Evolutionary conservation across 2,113 vertebrate species (phyloP), one percentile per base, ranked within the genome.

Genomic region (Engraulis encrasicolus): DNA sequence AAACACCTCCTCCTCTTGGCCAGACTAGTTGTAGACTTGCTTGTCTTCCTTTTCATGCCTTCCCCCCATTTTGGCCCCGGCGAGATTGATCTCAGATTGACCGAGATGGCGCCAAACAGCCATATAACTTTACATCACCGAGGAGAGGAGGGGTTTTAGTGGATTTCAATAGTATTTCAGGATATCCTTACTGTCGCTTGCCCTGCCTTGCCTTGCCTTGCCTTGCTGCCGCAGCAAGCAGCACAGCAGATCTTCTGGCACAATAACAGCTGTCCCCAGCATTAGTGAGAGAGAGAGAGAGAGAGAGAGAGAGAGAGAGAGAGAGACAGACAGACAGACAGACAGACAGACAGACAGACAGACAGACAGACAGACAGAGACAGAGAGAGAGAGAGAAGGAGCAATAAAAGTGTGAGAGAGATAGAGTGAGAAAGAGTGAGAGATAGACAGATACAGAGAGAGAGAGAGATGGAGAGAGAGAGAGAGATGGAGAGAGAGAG

Each of bases 141-240:
- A 87, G 89, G 85, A 91, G 49, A 87, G 89, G 85, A 91, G 90
- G 90, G 90, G 90, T 90, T 93, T 94, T 91, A 92, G 91, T 15
- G 89, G 91, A 93, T 94, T 95, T 93, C 94, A 94, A 92, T 92
- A 94, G 92, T 93, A 94, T 92, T 93, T 92, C 90, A 93, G 91
- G 92, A 94, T 91, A 91, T 91, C 91, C 91, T 92, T 82, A 58
- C 81, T 88, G 88, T 90, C 89, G 90, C 89, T 90, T 89, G n/a
- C n/a, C n/a, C n/a, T n/a, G n/a, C n/a, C n/a, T n/a, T n/a, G n/a
- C n/a, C n/a, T n/a, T n/a, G n/a, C n/a, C n/a, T n/a, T n/a, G n/a
- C n/a, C n/a, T n/a, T n/a, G 85, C 88, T 86, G 92, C 90, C 27
- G 61, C 61, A 34, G 27, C 66, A n/a, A n/a, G n/a, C n/a, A n/a